A percentile compares a stretch with the other conserved stretches of the same genome.
These are phyloP conservation scores for Spodoptera picta DNA, from an alignment of 2,888 invertebrate species.

Conservation along the genomic window DNA sequence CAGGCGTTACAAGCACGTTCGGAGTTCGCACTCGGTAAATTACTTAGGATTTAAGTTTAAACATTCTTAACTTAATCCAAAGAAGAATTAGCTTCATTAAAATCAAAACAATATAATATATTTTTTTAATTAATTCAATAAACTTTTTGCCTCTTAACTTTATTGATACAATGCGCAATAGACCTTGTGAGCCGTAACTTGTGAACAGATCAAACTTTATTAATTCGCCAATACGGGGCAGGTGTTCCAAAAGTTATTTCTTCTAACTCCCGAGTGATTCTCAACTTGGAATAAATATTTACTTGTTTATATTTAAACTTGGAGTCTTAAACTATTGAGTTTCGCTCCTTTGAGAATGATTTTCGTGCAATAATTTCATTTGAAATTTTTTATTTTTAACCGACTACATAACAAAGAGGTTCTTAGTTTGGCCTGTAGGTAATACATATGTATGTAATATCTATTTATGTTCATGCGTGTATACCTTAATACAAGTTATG, in stretches of 20 bases:
- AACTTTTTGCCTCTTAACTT: background rate
- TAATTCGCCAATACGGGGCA: slow-evolving; percentile 61
- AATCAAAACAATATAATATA: no score
- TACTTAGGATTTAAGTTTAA: no score
- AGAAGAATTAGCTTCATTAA: no score
- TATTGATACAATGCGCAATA: slow-evolving; percentile 23
- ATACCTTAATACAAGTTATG: no score
- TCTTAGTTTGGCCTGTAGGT: no score
- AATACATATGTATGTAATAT: no score
- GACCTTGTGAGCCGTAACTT: slow-evolving; percentile 40
- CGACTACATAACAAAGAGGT: no score
- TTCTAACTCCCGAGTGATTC: slow-evolving; percentile 32
- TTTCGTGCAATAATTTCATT: slow-evolving; percentile 1
- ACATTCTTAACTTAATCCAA: no score
- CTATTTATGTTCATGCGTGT: no score
- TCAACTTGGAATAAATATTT: slow-evolving; percentile 54
- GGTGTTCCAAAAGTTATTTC: slow-evolving; percentile 62
- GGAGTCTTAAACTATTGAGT: slow-evolving; percentile 26
- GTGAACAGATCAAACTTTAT: slow-evolving; percentile 60
- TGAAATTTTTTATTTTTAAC: background rate
- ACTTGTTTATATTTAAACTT: slow-evolving; percentile 38
- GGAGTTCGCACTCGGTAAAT: no score
- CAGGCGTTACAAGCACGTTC: no score
- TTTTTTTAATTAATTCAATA: no score
- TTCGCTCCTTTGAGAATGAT: slow-evolving; percentile 1